These are phyloP conservation scores for Drosophila kuntzei DNA, from an alignment of 2,888 invertebrate genomes.

Conservation along the genomic window DNA sequence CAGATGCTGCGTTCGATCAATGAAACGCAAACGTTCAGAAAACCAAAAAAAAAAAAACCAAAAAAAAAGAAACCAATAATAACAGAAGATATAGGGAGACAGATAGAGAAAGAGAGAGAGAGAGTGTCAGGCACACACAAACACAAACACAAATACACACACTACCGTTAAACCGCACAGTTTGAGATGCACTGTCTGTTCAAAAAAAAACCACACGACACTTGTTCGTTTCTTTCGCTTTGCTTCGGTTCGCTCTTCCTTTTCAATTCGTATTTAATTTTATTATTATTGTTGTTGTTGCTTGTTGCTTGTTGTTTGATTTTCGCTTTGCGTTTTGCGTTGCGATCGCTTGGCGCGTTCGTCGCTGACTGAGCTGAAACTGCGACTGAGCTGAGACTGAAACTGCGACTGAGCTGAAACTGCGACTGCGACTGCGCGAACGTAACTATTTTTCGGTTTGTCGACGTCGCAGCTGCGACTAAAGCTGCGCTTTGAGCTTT, in stretches of 20 bases:
- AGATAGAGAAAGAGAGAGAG: background rate
- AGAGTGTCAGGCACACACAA: background rate
- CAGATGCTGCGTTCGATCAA: constrained; percentile 51
- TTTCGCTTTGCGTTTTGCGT: constrained; percentile 26
- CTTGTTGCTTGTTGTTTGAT: background rate
- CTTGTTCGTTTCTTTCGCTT: constrained; percentile 27
- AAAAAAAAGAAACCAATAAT: background rate
- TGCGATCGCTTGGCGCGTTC: constrained; percentile 59
- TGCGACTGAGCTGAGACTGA: constrained; percentile 30
- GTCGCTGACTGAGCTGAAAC: constrained; percentile 55
- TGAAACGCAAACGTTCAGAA: constrained; percentile 26
- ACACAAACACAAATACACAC: background rate
- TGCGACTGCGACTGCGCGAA: constrained; percentile 45
- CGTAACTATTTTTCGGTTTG: constrained; percentile 34
- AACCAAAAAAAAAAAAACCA: background rate
- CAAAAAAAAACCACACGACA: constrained; percentile 25
- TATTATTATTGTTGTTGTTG: constrained; percentile 6
- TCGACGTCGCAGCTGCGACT: constrained; percentile 14
- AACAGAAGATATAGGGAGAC: constrained; percentile 4
- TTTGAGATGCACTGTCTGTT: constrained; percentile 15
- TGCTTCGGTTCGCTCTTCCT: constrained; percentile 28
- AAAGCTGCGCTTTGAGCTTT: constrained; percentile 48
- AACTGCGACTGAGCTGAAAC: constrained; percentile 57
- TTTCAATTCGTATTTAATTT: constrained; percentile 7
- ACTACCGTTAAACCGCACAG: constrained; percentile 20